Conservation (phyloP, 2,888 invertebrate species). For the Zootermopsis nevadensis region DNA sequence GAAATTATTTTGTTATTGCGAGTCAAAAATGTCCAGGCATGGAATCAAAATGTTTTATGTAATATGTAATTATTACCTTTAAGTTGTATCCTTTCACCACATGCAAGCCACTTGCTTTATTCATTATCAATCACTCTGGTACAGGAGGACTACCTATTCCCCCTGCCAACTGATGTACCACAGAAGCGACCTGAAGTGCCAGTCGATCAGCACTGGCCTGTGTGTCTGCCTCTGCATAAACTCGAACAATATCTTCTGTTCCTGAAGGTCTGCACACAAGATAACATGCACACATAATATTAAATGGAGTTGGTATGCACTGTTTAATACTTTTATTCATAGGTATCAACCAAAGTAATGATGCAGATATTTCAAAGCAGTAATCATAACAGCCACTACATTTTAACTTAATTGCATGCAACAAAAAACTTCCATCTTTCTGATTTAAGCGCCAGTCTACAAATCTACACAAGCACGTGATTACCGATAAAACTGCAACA, state of each 20-base stretch:
- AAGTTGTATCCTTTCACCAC: background rate
- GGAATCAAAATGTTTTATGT: background rate
- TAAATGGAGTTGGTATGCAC: no score
- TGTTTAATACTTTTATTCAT: no score
- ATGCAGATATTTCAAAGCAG: no score
- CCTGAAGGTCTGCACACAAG: conserved; percentile 83
- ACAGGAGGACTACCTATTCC: conserved; percentile 78
- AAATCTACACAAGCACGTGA: no score
- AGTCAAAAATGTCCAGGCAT: no score
- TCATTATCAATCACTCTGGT: conserved; percentile 52
- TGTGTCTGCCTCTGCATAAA: conserved; percentile 94
- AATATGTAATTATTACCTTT: background rate
- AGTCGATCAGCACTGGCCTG: conserved; percentile 76
- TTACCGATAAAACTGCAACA: no score
- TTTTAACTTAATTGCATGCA: no score
- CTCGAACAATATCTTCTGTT: conserved; percentile 95
- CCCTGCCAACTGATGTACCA: conserved; percentile 82
- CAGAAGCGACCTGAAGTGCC: conserved; percentile 78
- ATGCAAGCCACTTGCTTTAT: background rate
- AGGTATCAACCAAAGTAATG: no score
- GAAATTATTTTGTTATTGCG: no score
- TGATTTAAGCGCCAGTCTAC: no score
- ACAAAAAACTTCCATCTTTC: no score
- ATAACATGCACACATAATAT: background rate
- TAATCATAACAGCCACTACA: no score